Evolutionary conservation across 2,113 vertebrate species (phyloP), one percentile per base, ranked within the genome.

Genomic region (Toxotes chatareus): DNA sequence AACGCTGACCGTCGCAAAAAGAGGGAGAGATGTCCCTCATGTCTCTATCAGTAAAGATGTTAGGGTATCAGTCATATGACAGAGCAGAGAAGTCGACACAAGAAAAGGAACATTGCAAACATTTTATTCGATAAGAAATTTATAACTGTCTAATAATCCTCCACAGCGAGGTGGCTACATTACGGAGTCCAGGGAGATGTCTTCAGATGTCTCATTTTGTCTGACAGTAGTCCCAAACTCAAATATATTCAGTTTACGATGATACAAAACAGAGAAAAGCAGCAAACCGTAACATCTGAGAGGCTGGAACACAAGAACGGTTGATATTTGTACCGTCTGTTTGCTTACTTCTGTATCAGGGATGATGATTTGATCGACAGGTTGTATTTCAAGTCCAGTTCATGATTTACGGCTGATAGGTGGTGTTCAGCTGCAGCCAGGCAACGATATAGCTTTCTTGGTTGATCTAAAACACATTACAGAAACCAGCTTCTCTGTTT

Each of bases 391-490:
- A 16, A 11, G 10, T 40, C 60, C 55, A 76, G 17, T 11, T 47
- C 64, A 13, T 49, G 65, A 70, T 2, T 62, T 63, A 74, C 63
- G 31, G 10, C 60, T 64, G 19, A 73, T 56, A 53, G n/a, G 36
- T 46, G 76, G 67, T 49, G 36, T 70, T 74, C 60, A 63, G 63
- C 56, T 68, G 56, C 36, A 27, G 46, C 57, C n/a, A 23, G 31
- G 1, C 17, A 51, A 59, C 46, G 3, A 62, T 9, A 17, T 19
- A 47, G 59, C 64, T 60, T 73, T 77, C 70, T 38, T 51, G 13
- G 67, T 38, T 83, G 27, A 46, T 65, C 67, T 34, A 76, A 73
- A 73, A 80, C 49, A 31, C 61, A 70, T 73, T n/a, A 10, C 17
- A 36, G 44, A 56, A 62, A 47, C 55, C 36, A 21, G 64, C 67